Evolutionary conservation across 2,797 vertebrate species (phyloP), one percentile per base, ranked within the genome.

Genomic region (Linurgus olivaceus): DNA sequence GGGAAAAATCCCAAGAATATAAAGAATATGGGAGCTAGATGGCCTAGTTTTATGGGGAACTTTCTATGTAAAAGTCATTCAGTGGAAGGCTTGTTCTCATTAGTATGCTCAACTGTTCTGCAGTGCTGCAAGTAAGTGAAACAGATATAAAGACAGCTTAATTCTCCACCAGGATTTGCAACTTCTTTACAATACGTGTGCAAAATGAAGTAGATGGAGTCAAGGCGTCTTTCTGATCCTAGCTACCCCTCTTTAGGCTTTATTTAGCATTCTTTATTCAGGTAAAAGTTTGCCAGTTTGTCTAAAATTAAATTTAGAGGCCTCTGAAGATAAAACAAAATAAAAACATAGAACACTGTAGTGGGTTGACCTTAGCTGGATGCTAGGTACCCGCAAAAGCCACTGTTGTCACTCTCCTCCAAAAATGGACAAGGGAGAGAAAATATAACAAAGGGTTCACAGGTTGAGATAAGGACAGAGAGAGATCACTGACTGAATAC

Each of bases 251-350:
- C 72, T 92, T 91, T 80, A 85, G 86, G 71, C 61, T 82, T 89
- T 80, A 79, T 94, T 92, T 88, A 77, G 57, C 78, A 65, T 95
- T 96, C 61, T 82, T 76, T 61, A 57, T 55, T 45, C 26, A 89
- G 52, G 74, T 70, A 82, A 58, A 84, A 91, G 14, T 85, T 95
- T 77, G 50, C 68, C 59, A 82, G 67, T 90, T 92, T 29, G 7
- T 75, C 67, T 82, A n/a, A 83, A 75, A 83, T 81, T 90, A 73
- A 85, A 87, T 87, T 85, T 87, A 82, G 80, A 93, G 47, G 68
- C 62, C 59, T 87, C 68, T 84, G 47, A 91, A 93, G 65, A 79
- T 88, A 86, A 90, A 95, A 68, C 35, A 85, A 38, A 24, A 66
- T 65, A 55, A 75, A 79, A 86, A 68, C n/a, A 11, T 65, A 86